These are phyloP conservation scores for Cancer borealis DNA, from an alignment of 2,888 invertebrate genomes.

Conservation along the genomic window DNA sequence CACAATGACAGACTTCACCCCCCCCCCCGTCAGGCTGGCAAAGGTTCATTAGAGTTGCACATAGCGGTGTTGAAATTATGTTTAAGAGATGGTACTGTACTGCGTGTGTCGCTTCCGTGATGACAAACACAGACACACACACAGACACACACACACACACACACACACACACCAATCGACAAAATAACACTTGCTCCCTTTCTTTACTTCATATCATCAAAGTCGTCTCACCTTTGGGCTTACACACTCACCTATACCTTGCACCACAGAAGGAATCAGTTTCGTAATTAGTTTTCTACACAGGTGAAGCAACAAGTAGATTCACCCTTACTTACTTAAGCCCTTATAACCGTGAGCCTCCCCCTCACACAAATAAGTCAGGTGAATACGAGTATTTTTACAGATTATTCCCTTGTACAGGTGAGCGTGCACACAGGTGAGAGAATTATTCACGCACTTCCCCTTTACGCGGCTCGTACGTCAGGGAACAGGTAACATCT, in stretches of 20 bases:
- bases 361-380: neutral
- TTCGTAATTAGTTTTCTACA: neutral
- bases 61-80: slow-evolving; percentile 37
- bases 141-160: slow-evolving; percentile 3
- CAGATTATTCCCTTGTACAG: neutral
- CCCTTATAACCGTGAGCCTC: neutral
- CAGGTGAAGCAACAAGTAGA: neutral
- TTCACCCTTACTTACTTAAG: neutral
- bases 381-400: neutral
- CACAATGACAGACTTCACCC: neutral
- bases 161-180: neutral
- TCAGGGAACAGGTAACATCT: neutral
- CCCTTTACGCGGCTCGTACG: slow-evolving; percentile 14
- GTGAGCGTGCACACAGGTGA: neutral
- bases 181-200: neutral
- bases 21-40: neutral
- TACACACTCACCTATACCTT: neutral
- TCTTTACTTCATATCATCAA: neutral
- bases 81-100: neutral
- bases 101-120: neutral
- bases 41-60: slow-evolving; percentile 14
- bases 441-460: neutral
- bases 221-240: neutral
- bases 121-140: slow-evolving; percentile 12
- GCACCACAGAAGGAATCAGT: neutral